These are phyloP conservation scores for Taenaris catops DNA, from an alignment of 2,888 invertebrate genomes.

Conservation along the genomic window DNA sequence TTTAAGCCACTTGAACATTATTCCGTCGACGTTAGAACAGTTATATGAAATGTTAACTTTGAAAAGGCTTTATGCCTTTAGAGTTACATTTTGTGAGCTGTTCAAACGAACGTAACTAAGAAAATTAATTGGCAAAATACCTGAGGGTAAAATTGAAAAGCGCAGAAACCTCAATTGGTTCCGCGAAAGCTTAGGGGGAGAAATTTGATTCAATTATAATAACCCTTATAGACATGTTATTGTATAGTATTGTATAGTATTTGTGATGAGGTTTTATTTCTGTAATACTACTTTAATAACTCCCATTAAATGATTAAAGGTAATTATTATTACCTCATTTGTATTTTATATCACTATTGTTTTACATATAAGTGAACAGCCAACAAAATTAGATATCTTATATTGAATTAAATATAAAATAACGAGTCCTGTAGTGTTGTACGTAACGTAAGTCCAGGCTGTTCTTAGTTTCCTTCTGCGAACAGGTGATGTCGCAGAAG, in stretches of 20 bases:
- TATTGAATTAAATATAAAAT: too few relatives aligned
- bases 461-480: too few relatives aligned
- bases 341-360: too few relatives aligned
- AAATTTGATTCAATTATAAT: conserved; percentile 11
- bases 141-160: conserved; percentile 22
- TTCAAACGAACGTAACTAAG: conserved; percentile 16
- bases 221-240: too few relatives aligned
- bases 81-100: conserved; percentile 13
- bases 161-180: conserved; percentile 18
- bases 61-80: conserved; percentile 15
- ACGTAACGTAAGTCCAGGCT: too few relatives aligned
- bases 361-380: too few relatives aligned
- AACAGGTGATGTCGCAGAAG: too few relatives aligned
- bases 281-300: conserved; percentile 3
- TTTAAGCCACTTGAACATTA: conserved; percentile 12
- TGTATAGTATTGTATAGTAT: too few relatives aligned
- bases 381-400: too few relatives aligned
- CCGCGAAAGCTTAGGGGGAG: conserved; percentile 3
- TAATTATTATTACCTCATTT: too few relatives aligned
- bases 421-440: too few relatives aligned
- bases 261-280: conserved; percentile 7
- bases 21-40: conserved; percentile 5
- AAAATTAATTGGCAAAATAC: conserved; percentile 37
- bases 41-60: conserved; percentile 20
- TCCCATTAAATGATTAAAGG: too few relatives aligned